Base-by-base conservation (phyloP, 37 sponge, comb jelly and placozoan genomes). In the Petrosia ficiformis region DNA sequence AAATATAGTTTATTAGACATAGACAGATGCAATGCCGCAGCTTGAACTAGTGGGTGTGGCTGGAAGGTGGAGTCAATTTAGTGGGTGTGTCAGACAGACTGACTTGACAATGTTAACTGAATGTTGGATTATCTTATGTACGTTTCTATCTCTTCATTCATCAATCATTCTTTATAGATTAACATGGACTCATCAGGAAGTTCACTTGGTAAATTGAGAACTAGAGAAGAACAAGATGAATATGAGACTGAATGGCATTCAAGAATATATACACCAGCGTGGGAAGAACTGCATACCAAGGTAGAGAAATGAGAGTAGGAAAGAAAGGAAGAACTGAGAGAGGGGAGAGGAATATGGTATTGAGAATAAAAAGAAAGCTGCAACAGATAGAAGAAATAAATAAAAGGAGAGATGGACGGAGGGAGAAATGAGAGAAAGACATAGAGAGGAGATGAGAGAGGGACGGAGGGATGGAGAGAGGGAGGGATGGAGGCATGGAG, bases 201-300 rank as follows among this genome's bases (percentile, higher is more conserved):
- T 10, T 8, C 57, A 33, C 29, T 41, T 19, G 81, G 86, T 4
- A n/a, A 74, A 30, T 74, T 86, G 37, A 44, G 26, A 21, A 80
- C 65, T 28, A 43, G 52, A 5, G 81, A 86, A 34, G 69, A 82
- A 44, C 63, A 82, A 57, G 74, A 76, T 31, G 42, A 28, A 14
- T 93, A 93, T 78, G 93, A 93, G 59, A 84, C n/a, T 52, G 32
- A 73, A 39, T 88, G 89, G 84, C 93, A 93, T 67, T 67, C 2
- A 4, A 11, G 32, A 1, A 42, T 93, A 42, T 93, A 88, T 68
- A 77, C 76, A 25, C 78, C 78, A 14, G 65, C 80, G 2, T 74
- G 77, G 77, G 4, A 67, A 11, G 77, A 77, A 44, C 68, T 84
- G 43, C 56, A 57, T 16, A 67, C 42, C 4, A 72, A 67, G 75